Percentiles rank a stretch among this genome's conserved stretches.
Conservation (phyloP, 2,888 invertebrate species). For the Platerodrilus igneus region DNA sequence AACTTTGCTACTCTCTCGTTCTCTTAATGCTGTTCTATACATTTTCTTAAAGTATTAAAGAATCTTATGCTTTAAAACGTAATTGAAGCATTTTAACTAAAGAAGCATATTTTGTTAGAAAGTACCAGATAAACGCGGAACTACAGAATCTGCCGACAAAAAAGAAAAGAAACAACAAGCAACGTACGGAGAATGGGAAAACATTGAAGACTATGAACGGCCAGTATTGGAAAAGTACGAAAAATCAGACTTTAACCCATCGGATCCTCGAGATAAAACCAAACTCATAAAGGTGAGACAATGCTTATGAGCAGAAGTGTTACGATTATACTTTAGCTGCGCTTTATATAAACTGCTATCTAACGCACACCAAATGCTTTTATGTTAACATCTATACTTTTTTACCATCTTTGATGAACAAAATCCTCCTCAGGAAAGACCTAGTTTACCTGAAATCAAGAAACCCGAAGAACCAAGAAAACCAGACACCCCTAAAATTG, state of each 20-base stretch:
- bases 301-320: constrained; percentile 2
- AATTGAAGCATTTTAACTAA: too few relatives aligned
- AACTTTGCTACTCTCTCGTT: constrained; percentile 11
- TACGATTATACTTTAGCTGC: constrained; percentile 15
- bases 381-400: constrained; percentile 11
- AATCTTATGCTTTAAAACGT: too few relatives aligned
- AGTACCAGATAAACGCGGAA: constrained; percentile 32
- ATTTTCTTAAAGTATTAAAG: too few relatives aligned
- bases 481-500: constrained; percentile 77
- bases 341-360: too few relatives aligned
- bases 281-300: constrained; percentile 44
- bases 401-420: too few relatives aligned
- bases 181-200: constrained; percentile 41
- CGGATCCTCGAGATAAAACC: constrained; percentile 50
- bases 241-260: constrained; percentile 48
- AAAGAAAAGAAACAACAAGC: constrained; percentile 17
- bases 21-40: constrained; percentile 1
- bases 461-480: constrained; percentile 40
- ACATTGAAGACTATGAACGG: constrained; percentile 68
- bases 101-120: constrained; percentile 24
- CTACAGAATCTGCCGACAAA: constrained; percentile 2
- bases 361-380: constrained; percentile 28
- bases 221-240: constrained; percentile 68
- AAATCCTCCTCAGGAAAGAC: constrained; percentile 35
- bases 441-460: constrained; percentile 52